Percentiles rank a stretch among this genome's conserved stretches.
phyloP scores from a whole-genome alignment of 2,113 vertebrate genomes.

The Myrmecobius fasciatus region DNA sequence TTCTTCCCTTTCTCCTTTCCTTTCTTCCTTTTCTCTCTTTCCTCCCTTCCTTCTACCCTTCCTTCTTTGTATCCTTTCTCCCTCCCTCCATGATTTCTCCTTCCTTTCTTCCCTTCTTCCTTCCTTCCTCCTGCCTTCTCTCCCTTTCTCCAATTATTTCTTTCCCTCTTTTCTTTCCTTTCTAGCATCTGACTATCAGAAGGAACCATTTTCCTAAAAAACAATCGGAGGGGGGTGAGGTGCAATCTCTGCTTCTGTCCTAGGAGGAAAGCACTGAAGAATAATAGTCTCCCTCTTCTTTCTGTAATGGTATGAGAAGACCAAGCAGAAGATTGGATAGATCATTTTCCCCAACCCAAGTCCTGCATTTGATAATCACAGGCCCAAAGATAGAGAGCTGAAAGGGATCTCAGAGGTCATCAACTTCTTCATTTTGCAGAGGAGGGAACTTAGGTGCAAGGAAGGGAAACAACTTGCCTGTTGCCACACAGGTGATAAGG shows the following conservation, averaged over 20 bases:
- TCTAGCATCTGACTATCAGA: conserved; percentile 23
- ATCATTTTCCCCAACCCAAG: background rate
- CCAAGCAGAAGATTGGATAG: background rate
- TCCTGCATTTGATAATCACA: background rate
- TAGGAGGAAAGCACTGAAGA: background rate
- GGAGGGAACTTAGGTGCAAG: background rate
- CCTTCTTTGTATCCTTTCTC: too few species aligned
- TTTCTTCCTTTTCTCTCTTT: too few species aligned
- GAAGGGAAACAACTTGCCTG: background rate
- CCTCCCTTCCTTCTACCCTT: too few species aligned
- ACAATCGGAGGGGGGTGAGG: background rate
- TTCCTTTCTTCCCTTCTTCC: too few species aligned
- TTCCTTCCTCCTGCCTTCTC: conserved; percentile 44
- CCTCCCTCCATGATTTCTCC: too few species aligned
- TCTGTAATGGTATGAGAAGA: background rate
- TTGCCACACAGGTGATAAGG: background rate
- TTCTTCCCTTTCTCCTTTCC: fast-evolving
- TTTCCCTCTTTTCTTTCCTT: background rate
- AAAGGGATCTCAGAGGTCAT: background rate
- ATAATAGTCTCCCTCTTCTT: background rate
- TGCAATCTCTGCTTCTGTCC: background rate
- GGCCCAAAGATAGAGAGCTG: background rate
- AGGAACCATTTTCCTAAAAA: conserved; percentile 62
- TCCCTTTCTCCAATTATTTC: too few species aligned
- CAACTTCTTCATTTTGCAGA: background rate